Percentiles rank a stretch among this genome's conserved stretches.
Evolutionary conservation across 2,797 vertebrate genomes (phyloP).

Genomic region (Malacoctenus gilli): DNA sequence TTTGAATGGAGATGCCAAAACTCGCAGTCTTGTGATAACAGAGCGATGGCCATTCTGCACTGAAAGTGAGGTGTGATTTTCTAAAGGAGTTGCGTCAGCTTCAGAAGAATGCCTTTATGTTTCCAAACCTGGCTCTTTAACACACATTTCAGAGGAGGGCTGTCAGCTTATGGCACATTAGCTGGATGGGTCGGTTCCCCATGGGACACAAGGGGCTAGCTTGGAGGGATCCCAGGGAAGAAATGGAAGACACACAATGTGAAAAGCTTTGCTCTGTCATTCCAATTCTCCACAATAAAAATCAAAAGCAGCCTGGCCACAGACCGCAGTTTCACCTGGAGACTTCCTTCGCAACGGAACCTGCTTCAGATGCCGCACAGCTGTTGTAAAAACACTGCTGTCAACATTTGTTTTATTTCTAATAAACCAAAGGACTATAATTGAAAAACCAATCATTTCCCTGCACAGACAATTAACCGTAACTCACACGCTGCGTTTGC

Average conservation of each 20-base stretch:
- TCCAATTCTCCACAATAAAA: slow-evolving; percentile 76
- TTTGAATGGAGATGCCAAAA: slow-evolving; percentile 30
- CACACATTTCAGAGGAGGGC: slow-evolving; percentile 76
- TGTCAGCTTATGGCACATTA: slow-evolving; percentile 80
- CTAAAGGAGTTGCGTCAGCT: slow-evolving; percentile 66
- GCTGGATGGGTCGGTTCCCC: slow-evolving; percentile 77
- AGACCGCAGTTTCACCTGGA: slow-evolving; percentile 62
- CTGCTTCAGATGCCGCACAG: slow-evolving; percentile 47
- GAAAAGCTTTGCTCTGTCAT: slow-evolving; percentile 80
- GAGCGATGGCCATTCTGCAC: slow-evolving; percentile 45
- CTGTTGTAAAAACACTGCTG: slow-evolving; percentile 44
- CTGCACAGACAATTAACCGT: slow-evolving; percentile 10
- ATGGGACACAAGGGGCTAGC: slow-evolving; percentile 73
- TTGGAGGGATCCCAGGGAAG: slow-evolving; percentile 74
- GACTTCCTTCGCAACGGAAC: slow-evolving; percentile 41
- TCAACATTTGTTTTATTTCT: slow-evolving; percentile 39
- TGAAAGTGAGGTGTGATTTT: slow-evolving; percentile 61
- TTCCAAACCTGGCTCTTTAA: slow-evolving; percentile 75
- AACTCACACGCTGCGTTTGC: slow-evolving; percentile 27
- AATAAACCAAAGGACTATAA: slow-evolving; percentile 38
- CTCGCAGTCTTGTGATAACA: slow-evolving; percentile 28
- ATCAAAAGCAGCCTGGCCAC: slow-evolving; percentile 66
- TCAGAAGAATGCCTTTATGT: slow-evolving; percentile 78
- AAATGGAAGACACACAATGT: slow-evolving; percentile 77
- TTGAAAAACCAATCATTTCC: slow-evolving; percentile 50